Base-by-base conservation (phyloP, 2,797 vertebrate species). In the Zalophus californianus region DNA sequence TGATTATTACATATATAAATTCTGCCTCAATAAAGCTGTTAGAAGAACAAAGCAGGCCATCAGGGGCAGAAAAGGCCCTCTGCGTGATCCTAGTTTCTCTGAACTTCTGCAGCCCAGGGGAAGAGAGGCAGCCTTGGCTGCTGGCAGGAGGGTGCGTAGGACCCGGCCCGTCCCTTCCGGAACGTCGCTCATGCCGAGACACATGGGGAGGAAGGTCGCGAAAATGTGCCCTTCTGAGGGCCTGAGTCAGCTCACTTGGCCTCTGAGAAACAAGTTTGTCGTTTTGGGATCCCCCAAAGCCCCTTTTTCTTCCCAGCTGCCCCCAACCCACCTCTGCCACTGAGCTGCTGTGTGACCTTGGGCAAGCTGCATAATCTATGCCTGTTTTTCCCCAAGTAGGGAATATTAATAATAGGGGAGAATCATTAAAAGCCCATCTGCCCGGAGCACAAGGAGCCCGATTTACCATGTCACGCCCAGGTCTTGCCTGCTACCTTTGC, bases 81-180 rank as follows among this genome's bases (percentile, higher is more conserved):
- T 0, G 13, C 4, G 2, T 1, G 78, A 5, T 4, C 35, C 66
- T 1, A 0, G 23, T n/a, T 48, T n/a, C 29, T 38, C 87, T 7
- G 15, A n/a, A 12, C 52, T 18, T 52, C 68, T 2, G 0, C 29
- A 1, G 66, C 85, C 41, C 0, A 1, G 4, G 56, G 44, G 4
- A 20, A 21, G 56, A 68, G 41, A 11, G 58, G 8, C n/a, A 4
- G 23, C 50, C 21, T 10, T 0, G 60, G 32, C 4, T 0, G 38
- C 8, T 0, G 1, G 54, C 12, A 2, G 54, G 32, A 18, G 8
- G 14, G 12, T 2, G 1, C 6, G 52, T n/a, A 7, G 54, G 32
- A 7, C 41, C 0, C 0, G 35, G n/a, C 15, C 4, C 5, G 7
- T 1, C 16, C n/a, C 14, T 60, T 88, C 25, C 3, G 1, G 9